Evolutionary conservation across 2,797 vertebrate species (phyloP), one percentile per base, ranked within the genome.

Genomic region (Telmatherina bonti): DNA sequence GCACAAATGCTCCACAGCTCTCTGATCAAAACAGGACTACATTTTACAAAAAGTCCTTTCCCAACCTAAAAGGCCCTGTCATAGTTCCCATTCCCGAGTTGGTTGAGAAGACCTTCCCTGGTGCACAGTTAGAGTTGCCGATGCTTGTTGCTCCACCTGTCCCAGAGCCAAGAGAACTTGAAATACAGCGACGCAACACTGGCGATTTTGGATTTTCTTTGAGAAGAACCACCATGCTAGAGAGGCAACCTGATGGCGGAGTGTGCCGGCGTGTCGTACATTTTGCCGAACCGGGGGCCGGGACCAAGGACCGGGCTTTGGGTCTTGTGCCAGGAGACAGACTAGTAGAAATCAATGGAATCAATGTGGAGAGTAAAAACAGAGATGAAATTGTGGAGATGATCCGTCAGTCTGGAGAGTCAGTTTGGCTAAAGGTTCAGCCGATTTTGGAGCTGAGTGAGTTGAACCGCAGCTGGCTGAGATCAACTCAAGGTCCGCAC

Each of bases 301-400:
- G 96, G 35, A 95, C 95, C 83, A 98, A 97, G 89, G 97, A 98
- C 79, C 84, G 94, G 78, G 94, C 94, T 0, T 72, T 98, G 81
- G 97, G 97, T 6, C 88, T 99, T 90, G 96, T 98, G 72, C 97
- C 98, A 0, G 98, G 97, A 0, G 98, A 99, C 85, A 95, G 96
- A 7, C 88, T 99, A 72, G 96, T 98, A 78, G 98, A 99, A 88
- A 98, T 98, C 91, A 99, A 99, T 0, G 95, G 97, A 10, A 62
- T 92, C 70, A 98, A 99, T 0, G 98, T 99, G 92, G 97, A 98
- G 89, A 97, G 38, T 85, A 98, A 96, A 83, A 96, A 85, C 88
- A 93, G 98, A 70, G 97, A 99, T 7, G 97, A 99, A 91, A 99
- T 99, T 0, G 98, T 99, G 90, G 98, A 99, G 93, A 99, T 97